Base-by-base conservation (phyloP, 1,140 invertebrate genomes). In the Polyergus mexicanus region DNA sequence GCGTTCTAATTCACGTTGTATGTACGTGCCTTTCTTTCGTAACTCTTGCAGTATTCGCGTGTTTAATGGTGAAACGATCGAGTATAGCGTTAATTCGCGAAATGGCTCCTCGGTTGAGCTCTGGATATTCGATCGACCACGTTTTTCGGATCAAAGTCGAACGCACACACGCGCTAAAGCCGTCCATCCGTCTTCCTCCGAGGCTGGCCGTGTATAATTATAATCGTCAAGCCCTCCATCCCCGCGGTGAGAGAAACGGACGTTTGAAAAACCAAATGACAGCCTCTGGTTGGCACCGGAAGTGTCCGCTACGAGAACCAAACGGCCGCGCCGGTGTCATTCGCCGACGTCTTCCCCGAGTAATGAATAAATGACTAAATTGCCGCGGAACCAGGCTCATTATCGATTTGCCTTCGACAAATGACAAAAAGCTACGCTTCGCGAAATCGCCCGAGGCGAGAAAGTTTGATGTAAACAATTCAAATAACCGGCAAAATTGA, bases 231-330 rank as follows among this genome's bases (percentile, higher is more conserved):
- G 68, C 76, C 76, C 47, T 85, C 85, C 86, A 84, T 90, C 63
- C 75, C 38, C 84, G 58, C 85, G 89, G 87, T 86, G 90, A 90
- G 90, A 91, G 86, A 88, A 91, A 90, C 90, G 85, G 89, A 91
- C 81, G 90, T 80, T 81, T 89, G 71, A 91, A 91, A 91, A 89
- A 91, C 38, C 78, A 89, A 89, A 91, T 91, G 88, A 91, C 90
- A 91, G 88, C 35, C 83, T 91, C 86, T 86, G 86, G 90, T 91
- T 78, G 90, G 71, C 88, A 91, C 90, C 90, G 90, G 90, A 91
- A 91, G 86, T 91, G 63, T 65, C 80, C 75, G 90, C 78, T 81
- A 86, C 68, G 56, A 86, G 89, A 85, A 76, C 76, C 72, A 81
- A 83, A 62, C 86, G 75, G 60, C 54, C 60, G 63, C 41, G 75